phyloP scores from a whole-genome alignment of 2,113 vertebrate genomes.

The Rattus rattus region DNA sequence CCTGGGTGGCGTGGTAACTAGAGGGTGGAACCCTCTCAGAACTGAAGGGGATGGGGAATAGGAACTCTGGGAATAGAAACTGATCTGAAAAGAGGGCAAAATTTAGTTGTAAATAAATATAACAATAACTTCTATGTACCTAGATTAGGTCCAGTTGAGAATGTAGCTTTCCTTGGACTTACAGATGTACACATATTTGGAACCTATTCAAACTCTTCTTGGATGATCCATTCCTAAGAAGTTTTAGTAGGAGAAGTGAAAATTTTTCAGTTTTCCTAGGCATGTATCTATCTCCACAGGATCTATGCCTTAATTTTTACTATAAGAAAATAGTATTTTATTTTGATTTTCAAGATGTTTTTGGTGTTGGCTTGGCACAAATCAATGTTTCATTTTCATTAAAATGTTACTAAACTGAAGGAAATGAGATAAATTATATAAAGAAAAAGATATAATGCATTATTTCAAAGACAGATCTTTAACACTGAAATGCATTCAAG shows the following conservation, averaged over 20 bases:
- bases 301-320: background rate
- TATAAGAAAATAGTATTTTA: background rate
- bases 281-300: background rate
- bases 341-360: background rate
- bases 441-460: background rate
- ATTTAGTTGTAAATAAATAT: too few relatives aligned
- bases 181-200: background rate
- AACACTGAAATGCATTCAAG: background rate
- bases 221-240: background rate
- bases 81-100: too few relatives aligned
- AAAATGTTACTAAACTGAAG: slow-evolving; percentile 15
- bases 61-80: too few relatives aligned
- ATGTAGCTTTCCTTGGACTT: background rate
- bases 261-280: background rate
- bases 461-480: background rate
- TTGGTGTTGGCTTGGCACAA: background rate
- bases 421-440: background rate
- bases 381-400: background rate
- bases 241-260: background rate
- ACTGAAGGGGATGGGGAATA: background rate
- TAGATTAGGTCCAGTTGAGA: background rate
- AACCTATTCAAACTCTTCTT: background rate
- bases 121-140: background rate
- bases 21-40: too few relatives aligned
- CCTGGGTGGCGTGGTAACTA: too few relatives aligned